phyloP scores from a whole-genome alignment of 2,113 vertebrate genomes.

The Gopherus flavomarginatus region DNA sequence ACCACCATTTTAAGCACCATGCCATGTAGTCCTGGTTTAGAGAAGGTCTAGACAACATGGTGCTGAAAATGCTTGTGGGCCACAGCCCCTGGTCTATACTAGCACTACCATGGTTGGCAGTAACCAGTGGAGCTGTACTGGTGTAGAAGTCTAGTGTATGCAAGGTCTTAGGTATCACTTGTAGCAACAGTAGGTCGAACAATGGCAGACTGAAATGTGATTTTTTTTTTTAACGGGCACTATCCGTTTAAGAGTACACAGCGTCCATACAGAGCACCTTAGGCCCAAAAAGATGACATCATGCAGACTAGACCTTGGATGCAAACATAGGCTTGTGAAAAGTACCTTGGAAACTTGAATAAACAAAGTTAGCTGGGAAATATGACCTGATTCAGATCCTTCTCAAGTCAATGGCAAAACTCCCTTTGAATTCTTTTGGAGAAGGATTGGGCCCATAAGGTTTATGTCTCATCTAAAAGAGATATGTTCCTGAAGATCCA shows the following conservation, averaged over 20 bases:
- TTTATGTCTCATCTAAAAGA: conserved; percentile 45
- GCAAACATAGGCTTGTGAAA: conserved; percentile 9
- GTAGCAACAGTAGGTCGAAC: not conserved
- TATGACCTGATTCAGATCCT: conserved; percentile 26
- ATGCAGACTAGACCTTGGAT: not conserved
- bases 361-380: not conserved
- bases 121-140: not conserved
- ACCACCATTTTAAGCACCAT: not conserved
- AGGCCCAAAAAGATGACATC: not conserved
- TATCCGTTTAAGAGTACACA: not conserved
- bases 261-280: not conserved
- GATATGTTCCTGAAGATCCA: conserved; percentile 38
- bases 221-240: not conserved
- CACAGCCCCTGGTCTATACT: not conserved
- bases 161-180: not conserved
- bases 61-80: not conserved
- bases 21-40: not conserved
- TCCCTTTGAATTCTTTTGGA: not conserved
- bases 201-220: not conserved
- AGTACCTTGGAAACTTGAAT: not conserved
- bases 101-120: not conserved
- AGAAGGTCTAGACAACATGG: not conserved
- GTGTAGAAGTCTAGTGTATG: not conserved
- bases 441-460: conserved; percentile 29
- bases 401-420: not conserved